A percentile compares a stretch with the other conserved stretches of the same genome.
These are phyloP conservation scores for Poliocrania exsul DNA, from an alignment of 2,797 vertebrate species.

Conservation along the genomic window DNA sequence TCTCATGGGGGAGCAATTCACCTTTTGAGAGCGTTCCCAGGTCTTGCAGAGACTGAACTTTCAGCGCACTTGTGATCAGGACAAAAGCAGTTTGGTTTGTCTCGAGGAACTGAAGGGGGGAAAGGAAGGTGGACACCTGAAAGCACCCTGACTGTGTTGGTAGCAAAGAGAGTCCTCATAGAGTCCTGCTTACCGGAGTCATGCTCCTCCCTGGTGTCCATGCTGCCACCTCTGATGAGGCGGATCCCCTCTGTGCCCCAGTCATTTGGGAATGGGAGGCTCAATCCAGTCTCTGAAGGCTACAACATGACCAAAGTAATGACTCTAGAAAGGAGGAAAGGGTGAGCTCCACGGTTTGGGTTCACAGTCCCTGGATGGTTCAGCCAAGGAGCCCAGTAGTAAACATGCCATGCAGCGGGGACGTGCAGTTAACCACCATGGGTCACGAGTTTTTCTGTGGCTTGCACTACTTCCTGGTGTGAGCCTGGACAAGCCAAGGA, in stretches of 20 bases:
- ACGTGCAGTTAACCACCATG: accelerated
- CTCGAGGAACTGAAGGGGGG: constrained; percentile 10
- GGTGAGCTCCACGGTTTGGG: neutral
- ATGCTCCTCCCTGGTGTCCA: neutral
- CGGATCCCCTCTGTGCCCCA: neutral
- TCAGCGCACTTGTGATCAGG: neutral
- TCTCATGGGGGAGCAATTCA: constrained; percentile 45
- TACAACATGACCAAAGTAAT: constrained; percentile 65
- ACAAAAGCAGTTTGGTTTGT: constrained; percentile 43
- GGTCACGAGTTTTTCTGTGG: neutral
- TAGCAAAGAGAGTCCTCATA: neutral
- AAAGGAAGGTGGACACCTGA: neutral
- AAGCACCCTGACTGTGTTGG: neutral
- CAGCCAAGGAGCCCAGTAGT: neutral
- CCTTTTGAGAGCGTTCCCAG: constrained; percentile 2
- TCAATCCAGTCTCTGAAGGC: constrained; percentile 18
- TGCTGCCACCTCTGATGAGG: neutral
- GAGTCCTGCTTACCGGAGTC: neutral
- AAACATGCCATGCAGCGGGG: neutral
- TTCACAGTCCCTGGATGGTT: neutral
- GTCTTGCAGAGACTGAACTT: constrained; percentile 35
- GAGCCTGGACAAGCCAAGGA: neutral
- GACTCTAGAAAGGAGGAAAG: constrained; percentile 12
- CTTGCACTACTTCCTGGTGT: neutral
- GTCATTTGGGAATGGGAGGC: neutral